Evolutionary conservation across 2,888 invertebrate genomes (phyloP).

Genomic region (Acanthosepion lycidas): DNA sequence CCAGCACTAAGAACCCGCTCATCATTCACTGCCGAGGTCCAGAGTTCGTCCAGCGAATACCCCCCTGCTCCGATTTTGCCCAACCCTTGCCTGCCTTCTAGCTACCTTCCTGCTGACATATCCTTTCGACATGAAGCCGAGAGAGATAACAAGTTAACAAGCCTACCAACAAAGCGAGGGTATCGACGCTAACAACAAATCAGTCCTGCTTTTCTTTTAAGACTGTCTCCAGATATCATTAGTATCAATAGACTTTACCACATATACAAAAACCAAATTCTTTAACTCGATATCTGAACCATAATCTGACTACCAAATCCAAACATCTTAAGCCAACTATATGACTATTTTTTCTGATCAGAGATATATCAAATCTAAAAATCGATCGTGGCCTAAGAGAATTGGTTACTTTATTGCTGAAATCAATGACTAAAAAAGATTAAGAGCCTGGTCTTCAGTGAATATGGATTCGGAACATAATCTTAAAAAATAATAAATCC

Average conservation of each 20-base stretch:
- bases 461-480: no score
- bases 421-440: no score
- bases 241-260: not conserved
- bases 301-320: not conserved
- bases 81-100: not conserved
- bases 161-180: not conserved
- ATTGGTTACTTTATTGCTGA: no score
- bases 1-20: not conserved
- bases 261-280: not conserved
- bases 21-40: not conserved
- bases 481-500: no score
- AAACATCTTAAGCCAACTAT: not conserved
- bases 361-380: not conserved
- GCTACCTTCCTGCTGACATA: not conserved
- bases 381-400: not conserved
- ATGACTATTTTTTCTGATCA: not conserved
- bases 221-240: not conserved
- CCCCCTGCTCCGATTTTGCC: not conserved
- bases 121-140: not conserved
- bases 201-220: not conserved
- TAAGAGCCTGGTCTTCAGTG: no score
- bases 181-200: not conserved
- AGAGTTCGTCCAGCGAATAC: not conserved
- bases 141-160: not conserved
- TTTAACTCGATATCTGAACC: not conserved